phyloP scores from a whole-genome alignment of 1,140 invertebrate genomes.

The Sarcophaga bullata region DNA sequence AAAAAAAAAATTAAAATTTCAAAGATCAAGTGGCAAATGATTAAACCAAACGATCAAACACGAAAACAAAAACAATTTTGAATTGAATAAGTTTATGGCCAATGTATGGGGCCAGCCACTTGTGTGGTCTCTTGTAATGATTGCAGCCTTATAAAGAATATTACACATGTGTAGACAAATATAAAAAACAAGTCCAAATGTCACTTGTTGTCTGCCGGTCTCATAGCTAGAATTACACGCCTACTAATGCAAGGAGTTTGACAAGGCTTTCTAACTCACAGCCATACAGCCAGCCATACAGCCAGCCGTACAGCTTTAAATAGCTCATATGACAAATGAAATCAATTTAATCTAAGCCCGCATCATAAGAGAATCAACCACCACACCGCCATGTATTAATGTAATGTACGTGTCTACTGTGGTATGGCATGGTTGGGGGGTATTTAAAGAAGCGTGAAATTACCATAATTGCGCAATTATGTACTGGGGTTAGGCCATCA shows the following conservation, averaged over 20 bases:
- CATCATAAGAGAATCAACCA: background rate
- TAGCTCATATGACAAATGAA: background rate
- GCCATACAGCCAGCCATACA: too few species aligned
- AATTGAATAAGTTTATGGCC: background rate
- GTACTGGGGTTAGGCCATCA: constrained; percentile 8
- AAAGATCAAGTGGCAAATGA: background rate
- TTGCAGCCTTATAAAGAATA: too few species aligned
- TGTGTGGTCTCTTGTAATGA: constrained; percentile 2
- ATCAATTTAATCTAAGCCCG: background rate
- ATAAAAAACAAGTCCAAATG: too few species aligned
- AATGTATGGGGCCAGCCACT: too few species aligned
- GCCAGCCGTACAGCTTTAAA: too few species aligned
- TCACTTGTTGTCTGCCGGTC: too few species aligned
- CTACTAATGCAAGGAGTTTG: too few species aligned
- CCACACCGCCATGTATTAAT: background rate
- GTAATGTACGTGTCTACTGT: background rate
- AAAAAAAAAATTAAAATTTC: background rate
- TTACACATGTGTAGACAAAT: too few species aligned
- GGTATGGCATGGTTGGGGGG: background rate
- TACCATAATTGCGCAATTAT: constrained; percentile 35
- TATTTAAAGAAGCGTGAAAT: constrained; percentile 35
- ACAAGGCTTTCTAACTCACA: too few species aligned
- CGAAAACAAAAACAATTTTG: constrained; percentile 2
- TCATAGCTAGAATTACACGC: too few species aligned
- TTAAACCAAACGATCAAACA: background rate